These are phyloP conservation scores for Capitulum mitella DNA, from an alignment of 2,888 invertebrate genomes.

Conservation along the genomic window DNA sequence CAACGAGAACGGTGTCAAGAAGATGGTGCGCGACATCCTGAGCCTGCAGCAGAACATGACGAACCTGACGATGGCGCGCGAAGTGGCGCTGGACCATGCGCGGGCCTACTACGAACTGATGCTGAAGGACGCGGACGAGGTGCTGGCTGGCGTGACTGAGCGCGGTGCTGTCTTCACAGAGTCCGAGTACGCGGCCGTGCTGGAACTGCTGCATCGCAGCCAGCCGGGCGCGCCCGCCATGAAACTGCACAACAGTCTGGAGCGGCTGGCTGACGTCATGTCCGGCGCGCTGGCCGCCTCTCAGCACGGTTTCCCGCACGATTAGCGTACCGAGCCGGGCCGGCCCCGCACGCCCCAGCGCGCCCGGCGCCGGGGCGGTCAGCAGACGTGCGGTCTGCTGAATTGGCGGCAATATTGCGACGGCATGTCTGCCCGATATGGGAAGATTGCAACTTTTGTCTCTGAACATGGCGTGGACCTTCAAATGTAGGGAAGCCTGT, in stretches of 20 bases:
- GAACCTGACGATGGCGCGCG: constrained; percentile 70
- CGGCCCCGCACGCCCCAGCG: too few species aligned
- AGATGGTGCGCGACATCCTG: constrained; percentile 77
- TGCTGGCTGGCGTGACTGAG: constrained; percentile 34
- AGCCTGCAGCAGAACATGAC: constrained; percentile 77
- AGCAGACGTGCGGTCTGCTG: too few species aligned
- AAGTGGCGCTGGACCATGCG: constrained; percentile 79
- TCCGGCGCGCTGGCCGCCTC: constrained; percentile 73
- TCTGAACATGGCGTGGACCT: too few species aligned
- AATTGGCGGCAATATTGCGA: background rate
- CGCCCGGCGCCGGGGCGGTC: too few species aligned
- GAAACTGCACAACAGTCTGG: constrained; percentile 49
- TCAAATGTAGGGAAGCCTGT: too few species aligned
- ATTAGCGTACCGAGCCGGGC: too few species aligned
- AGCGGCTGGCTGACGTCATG: constrained; percentile 73
- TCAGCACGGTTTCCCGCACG: constrained; percentile 35
- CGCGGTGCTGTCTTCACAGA: constrained; percentile 35
- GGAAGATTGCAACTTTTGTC: too few species aligned
- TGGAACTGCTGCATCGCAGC: constrained; percentile 35
- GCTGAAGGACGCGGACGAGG: constrained; percentile 30
- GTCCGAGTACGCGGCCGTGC: constrained; percentile 35
- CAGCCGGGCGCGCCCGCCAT: constrained; percentile 31
- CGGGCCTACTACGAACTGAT: constrained; percentile 81
- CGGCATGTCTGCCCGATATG: background rate
- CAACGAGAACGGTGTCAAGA: constrained; percentile 71